Percentiles rank a stretch among this genome's conserved stretches.
These are phyloP conservation scores for Phalacrocorax brasilianus DNA, from an alignment of 2,113 vertebrate species.

Conservation along the genomic window DNA sequence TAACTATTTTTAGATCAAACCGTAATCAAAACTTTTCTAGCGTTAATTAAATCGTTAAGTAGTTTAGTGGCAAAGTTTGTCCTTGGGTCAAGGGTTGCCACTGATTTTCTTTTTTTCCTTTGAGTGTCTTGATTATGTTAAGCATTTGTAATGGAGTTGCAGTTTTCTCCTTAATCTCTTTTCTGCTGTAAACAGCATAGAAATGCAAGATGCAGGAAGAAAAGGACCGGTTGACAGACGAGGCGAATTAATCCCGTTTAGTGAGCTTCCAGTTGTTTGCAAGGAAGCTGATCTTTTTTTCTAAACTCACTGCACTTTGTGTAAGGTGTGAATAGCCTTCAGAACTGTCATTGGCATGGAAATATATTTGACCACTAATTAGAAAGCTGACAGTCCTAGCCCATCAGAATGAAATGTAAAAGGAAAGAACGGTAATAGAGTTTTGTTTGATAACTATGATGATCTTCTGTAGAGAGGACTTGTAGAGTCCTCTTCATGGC, in stretches of 20 bases:
- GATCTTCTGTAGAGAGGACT: not conserved
- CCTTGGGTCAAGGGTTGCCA: not conserved
- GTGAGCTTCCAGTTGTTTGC: slow-evolving; percentile 40
- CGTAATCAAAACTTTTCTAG: not conserved
- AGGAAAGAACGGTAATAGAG: not conserved
- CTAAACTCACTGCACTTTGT: slow-evolving; percentile 12
- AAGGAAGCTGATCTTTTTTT: slow-evolving; percentile 44
- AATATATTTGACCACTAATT: slow-evolving; percentile 63
- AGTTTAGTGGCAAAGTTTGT: not conserved
- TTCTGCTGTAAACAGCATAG: slow-evolving; percentile 10
- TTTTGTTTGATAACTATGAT: not conserved
- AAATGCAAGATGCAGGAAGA: not conserved
- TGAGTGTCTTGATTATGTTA: not conserved
- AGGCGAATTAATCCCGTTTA: slow-evolving; percentile 30
- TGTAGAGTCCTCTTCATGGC: not conserved
- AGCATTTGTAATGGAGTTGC: not conserved
- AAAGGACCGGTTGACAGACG: not conserved
- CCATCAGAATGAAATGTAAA: not conserved
- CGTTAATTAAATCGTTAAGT: not conserved
- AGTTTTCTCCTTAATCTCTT: not conserved
- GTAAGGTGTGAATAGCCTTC: slow-evolving; percentile 59
- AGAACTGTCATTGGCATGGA: slow-evolving; percentile 51
- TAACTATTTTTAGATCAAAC: not conserved
- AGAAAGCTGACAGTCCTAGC: slow-evolving; percentile 11
- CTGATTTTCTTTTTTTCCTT: not conserved